Evolutionary conservation across 2,888 invertebrate species (phyloP).

Genomic region (Leptinotarsa haldemani): DNA sequence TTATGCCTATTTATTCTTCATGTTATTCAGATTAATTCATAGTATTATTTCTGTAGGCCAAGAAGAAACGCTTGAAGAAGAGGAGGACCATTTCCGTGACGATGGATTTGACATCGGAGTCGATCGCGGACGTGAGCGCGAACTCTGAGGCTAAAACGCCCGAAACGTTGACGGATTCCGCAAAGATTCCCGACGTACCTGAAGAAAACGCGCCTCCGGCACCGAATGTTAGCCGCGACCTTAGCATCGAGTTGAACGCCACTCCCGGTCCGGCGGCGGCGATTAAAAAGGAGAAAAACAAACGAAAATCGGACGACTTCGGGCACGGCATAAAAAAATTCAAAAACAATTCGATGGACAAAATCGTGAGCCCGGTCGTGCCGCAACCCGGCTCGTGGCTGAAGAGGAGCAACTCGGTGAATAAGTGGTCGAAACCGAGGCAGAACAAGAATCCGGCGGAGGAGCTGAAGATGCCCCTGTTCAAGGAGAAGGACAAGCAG

Average conservation of each 20-base stretch:
- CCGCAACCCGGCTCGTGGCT: conserved; percentile 88
- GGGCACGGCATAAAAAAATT: conserved; percentile 70
- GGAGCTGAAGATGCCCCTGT: conserved; percentile 68
- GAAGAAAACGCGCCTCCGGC: conserved; percentile 8
- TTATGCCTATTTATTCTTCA: too few relatives aligned
- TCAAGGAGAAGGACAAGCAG: conserved; percentile 80
- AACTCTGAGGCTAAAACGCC: conserved; percentile 67
- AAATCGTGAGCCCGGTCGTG: conserved; percentile 92
- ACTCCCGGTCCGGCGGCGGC: background rate
- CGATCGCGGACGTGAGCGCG: conserved; percentile 65
- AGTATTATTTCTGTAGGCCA: conserved; percentile 52
- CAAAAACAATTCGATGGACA: conserved; percentile 80
- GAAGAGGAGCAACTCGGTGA: conserved; percentile 69
- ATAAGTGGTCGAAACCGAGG: conserved; percentile 62
- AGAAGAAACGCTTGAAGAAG: conserved; percentile 75
- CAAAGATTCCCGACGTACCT: conserved; percentile 63
- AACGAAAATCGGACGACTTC: conserved; percentile 70
- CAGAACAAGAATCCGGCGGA: conserved; percentile 63
- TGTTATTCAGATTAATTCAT: background rate
- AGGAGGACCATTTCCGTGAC: conserved; percentile 68
- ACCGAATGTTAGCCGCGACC: conserved; percentile 1
- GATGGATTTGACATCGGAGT: conserved; percentile 44
- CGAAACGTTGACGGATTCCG: conserved; percentile 62
- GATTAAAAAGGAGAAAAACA: conserved; percentile 68
- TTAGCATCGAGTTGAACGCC: conserved; percentile 2